Evolutionary conservation across 1,140 invertebrate genomes (phyloP), one percentile per base, ranked within the genome.

Genomic region (Heliconius nattereri): DNA sequence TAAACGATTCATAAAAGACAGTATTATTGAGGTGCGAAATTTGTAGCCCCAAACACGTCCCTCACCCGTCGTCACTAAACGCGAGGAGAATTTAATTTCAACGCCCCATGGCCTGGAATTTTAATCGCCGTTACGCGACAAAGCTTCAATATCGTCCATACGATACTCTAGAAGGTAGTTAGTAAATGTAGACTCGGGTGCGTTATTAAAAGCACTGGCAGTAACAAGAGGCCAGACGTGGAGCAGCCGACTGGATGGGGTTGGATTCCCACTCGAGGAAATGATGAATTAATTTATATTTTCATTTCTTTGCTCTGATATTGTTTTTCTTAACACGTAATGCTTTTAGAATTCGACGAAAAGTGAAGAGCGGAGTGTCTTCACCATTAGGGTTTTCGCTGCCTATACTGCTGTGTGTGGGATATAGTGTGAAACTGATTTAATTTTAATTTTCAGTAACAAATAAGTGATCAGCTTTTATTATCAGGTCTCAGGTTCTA

Each of bases 11-110:
- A 88, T 89, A 86, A 85, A 78, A 76, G 76, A 81, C 80, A 75
- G 82, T 76, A 71, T 83, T 85, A 78, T 84, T 76, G 73, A 82
- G 79, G 73, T 82, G 79, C 79, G 75, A 75, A 79, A 78, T 82
- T 90, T 88, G 85, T 87, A 84, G 90, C 85, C 73, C 89, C 76
- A 73, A 72, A 83, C 90, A 91, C 89, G 90, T 91, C 81, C 73
- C 84, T 79, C 75, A 80, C 40, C 40, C 40, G 40, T 45, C 40
- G 82, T 80, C 78, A 78, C 78, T 84, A 86, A 87, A 87, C 90
- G 86, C 85, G 85, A 85, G 81, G 85, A 87, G 86, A 87, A 89
- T 87, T 87, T 85, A 80, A 86, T 87, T 84, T 85, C 70, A 83
- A 83, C 83, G 78, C 81, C 80, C 86, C 79, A 83, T 76, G 78